phyloP scores from a whole-genome alignment of 2,888 invertebrate species.

The Ptilodon capucinus region DNA sequence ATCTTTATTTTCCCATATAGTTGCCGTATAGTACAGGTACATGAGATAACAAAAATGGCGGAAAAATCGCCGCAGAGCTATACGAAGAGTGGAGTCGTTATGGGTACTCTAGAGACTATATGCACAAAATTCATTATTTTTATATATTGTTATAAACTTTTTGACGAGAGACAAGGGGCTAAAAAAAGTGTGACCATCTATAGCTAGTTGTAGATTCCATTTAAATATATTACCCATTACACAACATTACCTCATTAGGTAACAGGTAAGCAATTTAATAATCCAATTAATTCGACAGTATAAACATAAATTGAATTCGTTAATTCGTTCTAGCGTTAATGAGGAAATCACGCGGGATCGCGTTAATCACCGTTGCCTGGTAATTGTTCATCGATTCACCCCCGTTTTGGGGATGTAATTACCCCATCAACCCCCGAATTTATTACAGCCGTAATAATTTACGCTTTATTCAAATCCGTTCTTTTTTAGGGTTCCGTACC shows the following conservation, averaged over 20 bases:
- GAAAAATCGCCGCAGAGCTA: no score
- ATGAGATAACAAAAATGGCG: no score
- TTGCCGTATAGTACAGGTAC: no score
- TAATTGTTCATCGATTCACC: slow-evolving; percentile 42
- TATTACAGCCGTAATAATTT: slow-evolving; percentile 37
- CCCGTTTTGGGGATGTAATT: slow-evolving; percentile 20
- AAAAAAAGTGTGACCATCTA: no score
- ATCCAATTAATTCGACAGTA: slow-evolving; percentile 12
- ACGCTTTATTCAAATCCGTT: slow-evolving; percentile 31
- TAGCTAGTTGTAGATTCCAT: no score
- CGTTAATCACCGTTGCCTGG: slow-evolving; percentile 42
- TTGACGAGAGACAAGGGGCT: no score
- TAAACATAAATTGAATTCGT: slow-evolving; percentile 39
- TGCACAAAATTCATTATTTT: no score
- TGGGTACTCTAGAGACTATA: no score
- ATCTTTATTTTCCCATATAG: no score
- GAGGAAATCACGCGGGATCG: slow-evolving; percentile 33
- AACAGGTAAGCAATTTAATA: slow-evolving; percentile 3
- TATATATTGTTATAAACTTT: no score
- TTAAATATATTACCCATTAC: no score
- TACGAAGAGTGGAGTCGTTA: no score
- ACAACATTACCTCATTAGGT: background rate
- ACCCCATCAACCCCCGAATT: slow-evolving; percentile 24
- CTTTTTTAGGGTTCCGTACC: slow-evolving; percentile 20
- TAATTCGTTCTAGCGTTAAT: slow-evolving; percentile 44